Conservation (phyloP, 1,140 invertebrate genomes). For the Dreissena polymorpha region DNA sequence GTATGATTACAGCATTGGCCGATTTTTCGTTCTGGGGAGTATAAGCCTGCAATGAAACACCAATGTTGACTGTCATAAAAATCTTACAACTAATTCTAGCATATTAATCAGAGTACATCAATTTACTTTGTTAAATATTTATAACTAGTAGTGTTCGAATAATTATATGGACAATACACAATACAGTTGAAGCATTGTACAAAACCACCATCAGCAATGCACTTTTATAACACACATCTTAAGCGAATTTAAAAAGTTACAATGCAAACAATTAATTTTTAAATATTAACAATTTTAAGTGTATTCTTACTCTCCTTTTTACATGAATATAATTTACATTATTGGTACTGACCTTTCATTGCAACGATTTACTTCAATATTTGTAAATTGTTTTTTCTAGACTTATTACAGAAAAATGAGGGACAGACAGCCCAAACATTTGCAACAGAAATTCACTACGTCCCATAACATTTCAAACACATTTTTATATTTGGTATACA, state of each 20-base stretch:
- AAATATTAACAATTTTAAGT: neutral
- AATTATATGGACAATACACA: neutral
- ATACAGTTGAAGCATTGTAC: slow-evolving; percentile 48
- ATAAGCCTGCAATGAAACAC: neutral
- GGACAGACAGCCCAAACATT: neutral
- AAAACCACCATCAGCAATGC: too few species aligned
- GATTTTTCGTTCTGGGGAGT: neutral
- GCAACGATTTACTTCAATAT: too few species aligned
- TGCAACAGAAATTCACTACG: neutral
- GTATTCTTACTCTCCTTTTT: neutral
- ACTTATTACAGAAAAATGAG: neutral
- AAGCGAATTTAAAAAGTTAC: too few species aligned
- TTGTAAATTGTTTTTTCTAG: neutral
- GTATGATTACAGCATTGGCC: neutral
- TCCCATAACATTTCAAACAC: neutral
- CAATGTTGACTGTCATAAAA: neutral
- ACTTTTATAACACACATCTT: too few species aligned
- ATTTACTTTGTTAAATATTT: neutral
- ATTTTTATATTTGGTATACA: neutral
- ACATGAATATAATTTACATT: too few species aligned
- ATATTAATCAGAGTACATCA: too few species aligned
- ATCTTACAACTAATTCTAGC: too few species aligned
- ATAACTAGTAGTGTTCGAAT: too few species aligned
- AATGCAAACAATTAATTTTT: neutral
- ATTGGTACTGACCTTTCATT: too few species aligned